Percentiles rank a stretch among this genome's conserved stretches.
Conservation (phyloP, 1,140 invertebrate species). For the Drosophila kepulauana region DNA sequence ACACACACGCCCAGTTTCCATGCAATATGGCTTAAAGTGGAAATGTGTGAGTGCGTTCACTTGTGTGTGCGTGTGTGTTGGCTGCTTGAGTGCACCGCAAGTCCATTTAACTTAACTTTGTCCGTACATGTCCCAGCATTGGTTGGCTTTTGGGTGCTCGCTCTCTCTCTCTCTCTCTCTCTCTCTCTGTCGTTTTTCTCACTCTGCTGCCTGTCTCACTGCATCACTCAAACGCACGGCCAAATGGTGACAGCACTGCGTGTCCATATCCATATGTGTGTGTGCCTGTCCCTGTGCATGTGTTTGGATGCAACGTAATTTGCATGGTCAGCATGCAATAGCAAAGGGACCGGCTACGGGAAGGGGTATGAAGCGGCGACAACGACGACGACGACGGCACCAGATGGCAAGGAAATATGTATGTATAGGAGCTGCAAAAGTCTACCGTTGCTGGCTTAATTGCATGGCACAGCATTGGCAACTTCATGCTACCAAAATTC, state of each 20-base stretch:
- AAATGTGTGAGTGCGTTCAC: not conserved
- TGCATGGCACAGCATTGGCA: conserved; percentile 71
- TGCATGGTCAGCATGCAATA: conserved; percentile 78
- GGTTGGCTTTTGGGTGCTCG: conserved; percentile 23
- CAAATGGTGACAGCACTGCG: conserved; percentile 58
- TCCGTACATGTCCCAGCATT: conserved; percentile 38
- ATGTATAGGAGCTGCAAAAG: not conserved
- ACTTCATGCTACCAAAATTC: conserved; percentile 65
- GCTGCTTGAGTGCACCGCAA: conserved; percentile 77
- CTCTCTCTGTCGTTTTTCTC: conserved; percentile 20
- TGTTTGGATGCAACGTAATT: conserved; percentile 70
- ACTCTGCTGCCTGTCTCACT: conserved; percentile 49
- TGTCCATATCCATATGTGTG: conserved; percentile 36
- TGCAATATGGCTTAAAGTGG: conserved; percentile 35
- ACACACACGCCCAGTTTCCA: not conserved
- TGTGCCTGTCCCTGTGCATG: conserved; percentile 3
- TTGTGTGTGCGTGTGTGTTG: conserved; percentile 23
- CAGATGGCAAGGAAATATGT: conserved; percentile 32
- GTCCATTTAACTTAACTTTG: conserved; percentile 83
- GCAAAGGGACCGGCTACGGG: conserved; percentile 7
- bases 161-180: not conserved
- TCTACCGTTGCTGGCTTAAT: conserved; percentile 65
- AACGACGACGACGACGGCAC: conserved; percentile 1
- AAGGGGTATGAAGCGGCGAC: not conserved
- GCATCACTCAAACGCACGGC: conserved; percentile 73